A percentile compares a stretch with the other conserved stretches of the same genome.
These are phyloP conservation scores for Oscarella lobularis DNA, from an alignment of 37 sponge, comb jelly and placozoan species.

Conservation along the genomic window DNA sequence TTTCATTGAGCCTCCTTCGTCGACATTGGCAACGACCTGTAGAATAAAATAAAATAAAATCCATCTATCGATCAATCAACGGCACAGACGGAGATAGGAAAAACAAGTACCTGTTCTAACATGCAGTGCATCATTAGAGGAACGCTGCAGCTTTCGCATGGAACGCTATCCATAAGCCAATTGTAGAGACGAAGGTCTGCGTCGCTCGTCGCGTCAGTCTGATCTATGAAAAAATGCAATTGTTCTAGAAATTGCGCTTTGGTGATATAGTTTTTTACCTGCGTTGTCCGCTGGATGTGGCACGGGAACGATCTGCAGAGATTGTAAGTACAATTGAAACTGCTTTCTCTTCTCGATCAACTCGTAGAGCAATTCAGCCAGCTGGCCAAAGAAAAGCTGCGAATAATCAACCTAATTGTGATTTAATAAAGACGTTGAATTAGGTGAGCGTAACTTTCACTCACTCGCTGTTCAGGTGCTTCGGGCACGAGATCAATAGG, in stretches of 20 bases:
- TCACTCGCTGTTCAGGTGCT: slow-evolving; percentile 12
- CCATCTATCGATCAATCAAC: too few relatives aligned
- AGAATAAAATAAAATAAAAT: too few relatives aligned
- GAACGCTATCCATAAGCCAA: slow-evolving; percentile 36
- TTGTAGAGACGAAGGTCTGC: slow-evolving; percentile 52
- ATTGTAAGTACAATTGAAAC: slow-evolving; percentile 43
- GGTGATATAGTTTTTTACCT: too few relatives aligned
- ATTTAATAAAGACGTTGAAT: too few relatives aligned
- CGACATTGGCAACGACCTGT: neutral
- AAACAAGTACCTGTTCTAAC: slow-evolving; percentile 90
- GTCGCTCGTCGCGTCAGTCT: neutral
- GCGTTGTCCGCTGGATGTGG: too few relatives aligned
- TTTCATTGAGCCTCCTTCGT: neutral
- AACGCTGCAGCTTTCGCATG: slow-evolving; percentile 37
- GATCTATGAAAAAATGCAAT: too few relatives aligned
- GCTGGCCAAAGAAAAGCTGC: slow-evolving; percentile 17
- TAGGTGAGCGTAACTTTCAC: too few relatives aligned
- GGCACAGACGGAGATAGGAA: too few relatives aligned
- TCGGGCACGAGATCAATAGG: slow-evolving; percentile 16
- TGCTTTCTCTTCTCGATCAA: slow-evolving; percentile 25
- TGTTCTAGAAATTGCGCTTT: too few relatives aligned
- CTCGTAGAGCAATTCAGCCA: slow-evolving; percentile 29
- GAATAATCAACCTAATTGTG: neutral
- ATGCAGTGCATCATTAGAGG: slow-evolving; percentile 57
- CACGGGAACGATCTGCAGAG: too few relatives aligned